Evolutionary conservation across 2,113 vertebrate species (phyloP).

Genomic region (Saccopteryx leptura): DNA sequence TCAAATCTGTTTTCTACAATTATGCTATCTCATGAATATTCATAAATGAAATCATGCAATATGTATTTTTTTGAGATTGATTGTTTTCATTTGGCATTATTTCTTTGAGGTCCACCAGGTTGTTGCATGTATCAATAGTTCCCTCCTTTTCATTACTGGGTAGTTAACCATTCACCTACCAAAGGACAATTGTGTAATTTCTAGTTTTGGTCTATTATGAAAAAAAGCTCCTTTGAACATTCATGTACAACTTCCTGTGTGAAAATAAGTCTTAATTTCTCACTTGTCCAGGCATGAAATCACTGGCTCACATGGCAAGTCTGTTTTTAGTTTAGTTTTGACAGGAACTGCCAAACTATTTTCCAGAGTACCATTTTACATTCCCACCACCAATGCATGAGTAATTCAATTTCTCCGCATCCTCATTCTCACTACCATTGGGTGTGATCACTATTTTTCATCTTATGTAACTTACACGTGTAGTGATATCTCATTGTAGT

Average conservation of each 20-base stretch:
- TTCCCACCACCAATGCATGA: not conserved
- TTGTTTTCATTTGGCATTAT: not conserved
- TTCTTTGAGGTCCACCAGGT: not conserved
- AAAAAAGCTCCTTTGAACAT: not conserved
- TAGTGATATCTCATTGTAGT: not conserved
- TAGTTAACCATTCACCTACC: not conserved
- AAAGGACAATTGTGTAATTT: not conserved
- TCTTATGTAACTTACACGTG: not conserved
- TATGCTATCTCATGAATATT: not conserved
- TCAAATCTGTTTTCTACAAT: not conserved
- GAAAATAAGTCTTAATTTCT: slow-evolving; percentile 1
- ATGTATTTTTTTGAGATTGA: not conserved
- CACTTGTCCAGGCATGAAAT: not conserved
- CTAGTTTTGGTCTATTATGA: not conserved
- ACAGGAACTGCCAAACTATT: not conserved
- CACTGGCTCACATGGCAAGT: not conserved
- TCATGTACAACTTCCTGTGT: not conserved
- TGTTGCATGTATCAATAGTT: not conserved
- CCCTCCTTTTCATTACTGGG: not conserved
- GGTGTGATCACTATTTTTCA: not conserved
- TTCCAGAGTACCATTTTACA: not conserved
- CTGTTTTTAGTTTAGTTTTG: slow-evolving; percentile 27
- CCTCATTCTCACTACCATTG: not conserved
- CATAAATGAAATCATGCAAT: not conserved
- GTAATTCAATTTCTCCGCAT: not conserved